Evolutionary conservation across 1,140 invertebrate genomes (phyloP), one percentile per base, ranked within the genome.

Genomic region (Drosophila prosaltans): DNA sequence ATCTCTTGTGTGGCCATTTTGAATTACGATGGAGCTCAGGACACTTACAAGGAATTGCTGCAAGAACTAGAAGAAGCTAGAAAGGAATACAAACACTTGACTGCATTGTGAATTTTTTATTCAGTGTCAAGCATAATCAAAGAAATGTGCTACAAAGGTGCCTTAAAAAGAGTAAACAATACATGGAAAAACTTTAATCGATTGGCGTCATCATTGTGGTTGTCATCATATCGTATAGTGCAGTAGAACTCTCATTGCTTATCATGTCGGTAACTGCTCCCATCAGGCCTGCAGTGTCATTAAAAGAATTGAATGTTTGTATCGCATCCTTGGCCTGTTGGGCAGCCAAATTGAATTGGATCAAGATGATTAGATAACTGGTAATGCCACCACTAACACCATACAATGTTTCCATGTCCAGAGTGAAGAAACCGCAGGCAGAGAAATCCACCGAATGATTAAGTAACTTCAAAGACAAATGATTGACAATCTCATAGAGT

Each of bases 361-460:
- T 92, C 28, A 92, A 66, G 5, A 92, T 92, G 30, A 92, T 92
- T 2, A 92, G 70, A 30, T 92, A 92, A 58, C 91, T 92, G 1
- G 92, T 92, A 40, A 92, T 92, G 16, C 91, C 92, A 30, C 92
- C 92, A 51, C 90, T 91, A 30, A 92, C 92, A 1, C 91, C 86
- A 69, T 92, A 92, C 11, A 92, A 51, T 2, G 92, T 92, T 60
- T 91, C 91, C 92, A 92, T 92, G 58, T 92, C 91, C 60, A 92
- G 61, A 1, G 92, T 90, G 24, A 92, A 92, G 59, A 92, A 92
- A 5, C 92, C 92, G 43, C 92, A 92, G 30, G 92, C 92, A 0
- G 91, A 91, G 65, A 92, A 92, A 65, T 92, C 90, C 21, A 92
- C 82, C 10, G 90, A 80, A 67, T 92, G 92, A 72, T 92, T 92